Conservation (phyloP, 1,140 invertebrate species). For the Papilio machaon region DNA sequence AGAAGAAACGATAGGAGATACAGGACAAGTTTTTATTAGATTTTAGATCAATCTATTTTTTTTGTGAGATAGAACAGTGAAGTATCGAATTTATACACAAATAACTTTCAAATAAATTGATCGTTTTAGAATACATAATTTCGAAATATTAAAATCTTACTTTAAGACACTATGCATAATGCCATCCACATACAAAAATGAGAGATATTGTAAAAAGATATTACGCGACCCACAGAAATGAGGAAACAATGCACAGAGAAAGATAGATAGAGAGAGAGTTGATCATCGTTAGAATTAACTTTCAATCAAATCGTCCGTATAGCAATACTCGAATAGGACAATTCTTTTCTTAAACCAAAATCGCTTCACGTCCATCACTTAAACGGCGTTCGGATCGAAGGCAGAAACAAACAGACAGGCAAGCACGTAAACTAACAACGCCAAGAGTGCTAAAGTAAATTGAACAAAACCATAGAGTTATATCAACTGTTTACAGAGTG, state of each 20-base stretch:
- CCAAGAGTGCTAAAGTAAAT: slow-evolving; percentile 58
- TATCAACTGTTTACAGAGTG: slow-evolving; percentile 46
- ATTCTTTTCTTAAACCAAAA: neutral
- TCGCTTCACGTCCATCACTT: slow-evolving; percentile 19
- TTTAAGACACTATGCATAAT: too few species aligned
- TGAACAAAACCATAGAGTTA: slow-evolving; percentile 54
- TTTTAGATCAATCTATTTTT: neutral
- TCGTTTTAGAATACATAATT: neutral
- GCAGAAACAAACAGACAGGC: slow-evolving; percentile 52
- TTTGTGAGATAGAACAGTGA: too few species aligned
- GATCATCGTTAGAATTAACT: too few species aligned
- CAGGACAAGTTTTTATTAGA: neutral
- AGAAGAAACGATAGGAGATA: slow-evolving; percentile 7
- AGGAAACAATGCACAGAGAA: too few species aligned
- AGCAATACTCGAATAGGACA: too few species aligned
- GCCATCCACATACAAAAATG: too few species aligned
- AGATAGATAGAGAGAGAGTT: too few species aligned
- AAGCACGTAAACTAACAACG: slow-evolving; percentile 49
- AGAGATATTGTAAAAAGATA: too few species aligned
- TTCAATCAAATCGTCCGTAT: too few species aligned
- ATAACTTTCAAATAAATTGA: neutral
- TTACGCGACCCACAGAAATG: too few species aligned
- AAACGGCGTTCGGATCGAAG: neutral
- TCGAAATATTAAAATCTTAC: too few species aligned
- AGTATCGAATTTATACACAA: too few species aligned